Conservation (phyloP, 2,888 invertebrate genomes). For the Atethmia centrago region DNA sequence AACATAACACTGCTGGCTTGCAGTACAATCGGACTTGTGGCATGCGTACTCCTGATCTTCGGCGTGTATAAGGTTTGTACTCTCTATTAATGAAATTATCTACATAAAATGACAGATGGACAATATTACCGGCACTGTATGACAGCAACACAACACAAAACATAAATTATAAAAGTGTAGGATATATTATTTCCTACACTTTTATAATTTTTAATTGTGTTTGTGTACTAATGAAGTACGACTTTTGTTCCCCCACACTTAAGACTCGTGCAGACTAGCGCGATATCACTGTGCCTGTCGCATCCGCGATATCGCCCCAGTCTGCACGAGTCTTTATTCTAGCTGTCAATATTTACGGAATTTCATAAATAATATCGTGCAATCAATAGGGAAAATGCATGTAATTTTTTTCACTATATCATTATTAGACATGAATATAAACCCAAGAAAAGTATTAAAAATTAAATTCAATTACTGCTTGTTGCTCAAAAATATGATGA, state of each 20-base stretch:
- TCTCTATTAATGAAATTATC: background rate
- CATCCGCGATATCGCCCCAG: too few species aligned
- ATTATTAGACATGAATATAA: too few species aligned
- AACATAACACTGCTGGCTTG: conserved; percentile 92
- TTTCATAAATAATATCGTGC: background rate
- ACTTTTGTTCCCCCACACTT: background rate
- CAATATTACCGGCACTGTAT: background rate
- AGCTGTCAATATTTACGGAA: background rate
- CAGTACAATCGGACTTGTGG: conserved; percentile 92
- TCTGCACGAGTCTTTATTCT: too few species aligned
- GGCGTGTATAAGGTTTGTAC: conserved; percentile 93
- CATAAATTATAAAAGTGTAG: background rate
- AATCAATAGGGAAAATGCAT: too few species aligned
- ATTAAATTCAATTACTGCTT: too few species aligned
- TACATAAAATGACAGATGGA: background rate
- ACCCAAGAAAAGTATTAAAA: too few species aligned
- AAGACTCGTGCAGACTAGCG: too few species aligned
- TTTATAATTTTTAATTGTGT: too few species aligned
- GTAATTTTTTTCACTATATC: too few species aligned
- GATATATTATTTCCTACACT: background rate
- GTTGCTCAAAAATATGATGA: too few species aligned
- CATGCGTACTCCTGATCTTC: conserved; percentile 92
- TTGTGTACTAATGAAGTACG: background rate
- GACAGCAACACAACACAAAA: background rate
- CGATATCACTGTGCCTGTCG: too few species aligned